Evolutionary conservation across 2,113 vertebrate species (phyloP).

Genomic region (Psophia crepitans): DNA sequence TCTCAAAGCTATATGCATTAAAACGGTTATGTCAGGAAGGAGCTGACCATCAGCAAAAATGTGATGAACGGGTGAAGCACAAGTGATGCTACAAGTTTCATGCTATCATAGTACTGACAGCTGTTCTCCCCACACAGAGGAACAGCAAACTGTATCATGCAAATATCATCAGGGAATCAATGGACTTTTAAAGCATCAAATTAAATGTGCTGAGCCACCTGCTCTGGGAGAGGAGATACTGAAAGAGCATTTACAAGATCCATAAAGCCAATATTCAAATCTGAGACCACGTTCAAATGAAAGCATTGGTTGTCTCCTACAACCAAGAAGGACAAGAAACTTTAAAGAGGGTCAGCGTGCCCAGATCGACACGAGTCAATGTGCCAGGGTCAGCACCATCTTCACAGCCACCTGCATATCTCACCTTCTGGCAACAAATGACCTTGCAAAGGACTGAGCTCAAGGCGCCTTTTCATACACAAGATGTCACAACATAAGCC

Average conservation of each 20-base stretch:
- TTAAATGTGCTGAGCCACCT: background rate
- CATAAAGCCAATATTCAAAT: background rate
- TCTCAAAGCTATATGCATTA: background rate
- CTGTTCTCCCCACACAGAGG: background rate
- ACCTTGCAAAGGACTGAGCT: background rate
- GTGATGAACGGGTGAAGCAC: background rate
- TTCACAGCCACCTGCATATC: background rate
- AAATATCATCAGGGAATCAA: background rate
- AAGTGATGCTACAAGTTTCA: background rate
- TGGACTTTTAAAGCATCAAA: background rate
- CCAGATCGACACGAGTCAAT: background rate
- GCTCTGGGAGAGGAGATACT: background rate
- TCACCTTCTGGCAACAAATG: background rate
- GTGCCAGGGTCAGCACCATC: background rate
- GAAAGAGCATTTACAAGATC: background rate
- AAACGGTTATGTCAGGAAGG: background rate
- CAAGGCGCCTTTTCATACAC: fast-evolving
- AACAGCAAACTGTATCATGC: background rate
- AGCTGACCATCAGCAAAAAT: background rate
- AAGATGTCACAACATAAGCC: background rate
- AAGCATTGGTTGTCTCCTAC: background rate
- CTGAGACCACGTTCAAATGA: background rate
- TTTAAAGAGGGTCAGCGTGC: background rate
- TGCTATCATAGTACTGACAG: background rate
- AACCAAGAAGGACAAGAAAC: background rate